Conservation (phyloP, 2,797 vertebrate species). For the Sternotherus odoratus region DNA sequence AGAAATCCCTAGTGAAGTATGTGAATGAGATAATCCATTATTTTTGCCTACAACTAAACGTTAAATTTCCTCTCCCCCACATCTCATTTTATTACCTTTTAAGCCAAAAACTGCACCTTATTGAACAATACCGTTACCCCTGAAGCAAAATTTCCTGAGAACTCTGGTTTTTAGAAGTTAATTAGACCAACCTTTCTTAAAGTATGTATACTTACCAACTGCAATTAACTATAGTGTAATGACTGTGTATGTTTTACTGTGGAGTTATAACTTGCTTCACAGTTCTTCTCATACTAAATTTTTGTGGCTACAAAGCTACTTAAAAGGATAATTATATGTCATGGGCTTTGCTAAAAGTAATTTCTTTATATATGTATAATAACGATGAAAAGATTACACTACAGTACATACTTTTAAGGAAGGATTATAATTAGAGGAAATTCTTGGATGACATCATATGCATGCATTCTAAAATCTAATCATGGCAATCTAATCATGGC, state of each 20-base stretch:
- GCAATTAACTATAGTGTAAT: slow-evolving; percentile 41
- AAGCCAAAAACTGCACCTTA: slow-evolving; percentile 8
- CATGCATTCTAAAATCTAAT: background rate
- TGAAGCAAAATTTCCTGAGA: slow-evolving; percentile 33
- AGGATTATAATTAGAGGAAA: background rate
- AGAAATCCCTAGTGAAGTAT: background rate
- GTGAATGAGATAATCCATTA: background rate
- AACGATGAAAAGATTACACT: background rate
- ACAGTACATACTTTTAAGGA: background rate
- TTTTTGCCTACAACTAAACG: slow-evolving; percentile 8
- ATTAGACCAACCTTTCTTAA: background rate
- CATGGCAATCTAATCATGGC: background rate
- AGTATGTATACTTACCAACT: background rate
- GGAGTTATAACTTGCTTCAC: slow-evolving; percentile 17
- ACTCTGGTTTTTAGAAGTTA: background rate
- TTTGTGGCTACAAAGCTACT: background rate
- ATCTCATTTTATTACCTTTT: background rate
- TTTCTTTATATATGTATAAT: background rate
- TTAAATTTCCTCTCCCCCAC: background rate
- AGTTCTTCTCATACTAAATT: background rate
- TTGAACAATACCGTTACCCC: background rate
- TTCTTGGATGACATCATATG: background rate
- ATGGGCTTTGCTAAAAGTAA: slow-evolving; percentile 15
- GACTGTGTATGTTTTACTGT: background rate
- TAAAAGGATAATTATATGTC: background rate